A percentile compares a stretch with the other conserved stretches of the same genome.
Conservation (phyloP, 1,140 invertebrate species). For the silkworm (Bombyx mori) region ASM3026992v2 NC_085127.1:8766501-8767000, state of each 20-base stretch:
- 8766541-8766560: too few relatives aligned
- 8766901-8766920: conserved; percentile 20
- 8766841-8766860: conserved; percentile 42
- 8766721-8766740: conserved; percentile 38
- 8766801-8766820: conserved; percentile 33
- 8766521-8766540: too few relatives aligned
- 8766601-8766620: too few relatives aligned
- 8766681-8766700: not conserved
- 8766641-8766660: too few relatives aligned
- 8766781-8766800: conserved; percentile 11
- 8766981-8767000: not conserved
- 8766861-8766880: conserved; percentile 53
- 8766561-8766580: too few relatives aligned
- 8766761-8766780: conserved; percentile 40
- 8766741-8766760: conserved; percentile 49
- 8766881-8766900: conserved; percentile 47
- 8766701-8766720: not conserved
- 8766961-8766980: not conserved
- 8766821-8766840: conserved; percentile 33
- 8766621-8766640: too few relatives aligned
- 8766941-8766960: not conserved
- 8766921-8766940: not conserved
- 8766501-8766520: too few relatives aligned
- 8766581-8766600: too few relatives aligned
- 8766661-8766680: not conserved